phyloP scores from a whole-genome alignment of 2,113 vertebrate species.

The human region GRCh38 chr7:17442501-17443000 shows the following conservation, averaged over 20 bases:
- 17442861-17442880: no score
- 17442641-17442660: not conserved
- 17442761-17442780: not conserved
- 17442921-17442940: no score
- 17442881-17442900: no score
- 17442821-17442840: not conserved
- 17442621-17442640: not conserved
- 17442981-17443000: no score
- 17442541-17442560: no score
- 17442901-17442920: no score
- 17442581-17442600: not conserved
- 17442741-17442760: not conserved
- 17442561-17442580: no score
- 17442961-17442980: no score
- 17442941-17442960: no score
- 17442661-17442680: not conserved
- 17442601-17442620: not conserved
- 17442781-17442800: not conserved
- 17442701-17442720: not conserved
- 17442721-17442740: not conserved
- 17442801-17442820: not conserved
- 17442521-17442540: no score
- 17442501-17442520: no score
- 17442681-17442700: not conserved
- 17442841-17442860: not conserved